Base-by-base conservation (phyloP, 2,888 invertebrate species). In the Drosophila bunnanda region DNA sequence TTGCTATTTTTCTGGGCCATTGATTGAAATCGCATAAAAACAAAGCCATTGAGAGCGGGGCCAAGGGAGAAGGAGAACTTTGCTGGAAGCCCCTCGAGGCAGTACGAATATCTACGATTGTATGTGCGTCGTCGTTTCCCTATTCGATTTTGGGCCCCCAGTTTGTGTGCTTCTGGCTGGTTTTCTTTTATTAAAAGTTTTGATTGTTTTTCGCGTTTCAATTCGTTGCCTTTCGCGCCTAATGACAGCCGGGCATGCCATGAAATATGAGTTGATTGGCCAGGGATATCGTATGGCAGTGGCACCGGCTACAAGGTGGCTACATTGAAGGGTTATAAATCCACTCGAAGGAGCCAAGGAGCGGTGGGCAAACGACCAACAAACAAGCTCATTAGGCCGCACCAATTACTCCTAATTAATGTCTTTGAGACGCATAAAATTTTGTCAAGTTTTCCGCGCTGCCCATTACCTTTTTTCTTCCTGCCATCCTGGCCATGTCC, bases 1-100 rank as follows among this genome's bases (percentile, higher is more conserved):
- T 59, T 59, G 59, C 65, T 66, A 61, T 53, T 53, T 53, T 68
- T 82, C 69, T 69, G 55, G 43, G 54, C 65, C 72, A 78, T 78
- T 88, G 86, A 86, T 86, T 85, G 86, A 86, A 86, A 86, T 88
- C 88, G 80, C 82, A 88, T 89, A 85, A 79, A 85, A 86, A 88
- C 76, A 86, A 80, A 76, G 71, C 75, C 28, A 52, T 32, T 15
- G 15, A 32, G 20, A 13, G 25, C 2, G n/a, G 28, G 20, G 22
- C 12, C 13, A 38, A 48, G 7, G 17, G 12, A 13, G 17, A 13
- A 28, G n/a, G 3, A 20, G 22, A 52, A 52, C 32, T 56, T 43
- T 17, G 9, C 56, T n/a, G 20, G n/a, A 12, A 44, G 12, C 10
- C 30, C 46, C 56, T 20, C 56, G 20, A 52, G 50, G 50, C 28